Conservation (phyloP, 1,140 invertebrate genomes). For the Aphidius gifuensis region DNA sequence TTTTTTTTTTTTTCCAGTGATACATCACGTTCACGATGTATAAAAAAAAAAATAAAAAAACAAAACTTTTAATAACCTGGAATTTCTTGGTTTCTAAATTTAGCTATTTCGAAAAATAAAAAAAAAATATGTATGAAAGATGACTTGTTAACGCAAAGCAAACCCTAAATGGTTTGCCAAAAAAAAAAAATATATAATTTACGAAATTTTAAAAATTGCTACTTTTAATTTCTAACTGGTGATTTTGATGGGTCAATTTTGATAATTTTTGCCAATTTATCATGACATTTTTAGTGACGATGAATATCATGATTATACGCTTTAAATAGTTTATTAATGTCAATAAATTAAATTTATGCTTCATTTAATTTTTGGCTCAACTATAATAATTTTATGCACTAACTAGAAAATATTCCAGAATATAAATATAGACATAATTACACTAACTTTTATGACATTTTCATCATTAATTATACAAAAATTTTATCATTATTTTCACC, state of each 20-base stretch:
- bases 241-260: conserved; percentile 17
- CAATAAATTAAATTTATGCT: too few species aligned
- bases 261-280: conserved; percentile 4
- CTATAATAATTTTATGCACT: too few species aligned
- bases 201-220: neutral
- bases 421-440: too few species aligned
- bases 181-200: neutral
- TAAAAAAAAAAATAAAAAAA: neutral
- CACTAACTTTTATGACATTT: too few species aligned
- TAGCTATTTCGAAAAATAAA: conserved; percentile 17
- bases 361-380: too few species aligned
- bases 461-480: too few species aligned
- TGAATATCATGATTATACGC: conserved; percentile 5
- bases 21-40: neutral
- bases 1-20: conserved; percentile 20
- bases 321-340: conserved; percentile 1
- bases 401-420: too few species aligned
- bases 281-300: neutral
- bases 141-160: conserved; percentile 1
- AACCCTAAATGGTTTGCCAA: conserved; percentile 19
- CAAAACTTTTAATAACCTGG: conserved; percentile 53
- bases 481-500: too few species aligned
- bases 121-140: conserved; percentile 4
- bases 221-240: neutral
- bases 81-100: conserved; percentile 16